A percentile compares a stretch with the other conserved stretches of the same genome.
These are phyloP conservation scores for Mirounga angustirostris DNA, from an alignment of 2,113 vertebrate genomes.

Conservation along the genomic window DNA sequence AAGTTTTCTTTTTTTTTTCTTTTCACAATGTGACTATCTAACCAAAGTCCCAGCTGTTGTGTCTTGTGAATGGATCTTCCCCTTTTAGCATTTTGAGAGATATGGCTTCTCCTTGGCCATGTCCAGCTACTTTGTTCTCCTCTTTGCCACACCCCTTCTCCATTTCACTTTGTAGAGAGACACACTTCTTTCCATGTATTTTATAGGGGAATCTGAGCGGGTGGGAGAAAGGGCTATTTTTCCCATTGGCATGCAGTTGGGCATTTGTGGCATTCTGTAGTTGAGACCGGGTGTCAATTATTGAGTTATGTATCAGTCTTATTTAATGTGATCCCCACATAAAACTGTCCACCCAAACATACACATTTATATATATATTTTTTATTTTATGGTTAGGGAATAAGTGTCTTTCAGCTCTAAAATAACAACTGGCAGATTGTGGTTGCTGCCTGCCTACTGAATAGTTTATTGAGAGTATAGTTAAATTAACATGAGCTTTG, in stretches of 20 bases:
- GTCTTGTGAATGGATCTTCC: neutral
- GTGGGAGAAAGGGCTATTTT: neutral
- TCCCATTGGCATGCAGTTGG: neutral
- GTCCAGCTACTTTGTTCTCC: neutral
- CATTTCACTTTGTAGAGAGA: neutral
- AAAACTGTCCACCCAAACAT: conserved; percentile 42
- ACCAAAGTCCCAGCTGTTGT: neutral
- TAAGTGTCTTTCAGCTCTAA: conserved; percentile 45
- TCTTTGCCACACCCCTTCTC: neutral
- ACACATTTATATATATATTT: conserved; percentile 33
- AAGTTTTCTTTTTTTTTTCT: neutral
- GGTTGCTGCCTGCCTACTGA: neutral
- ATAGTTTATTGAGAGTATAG: conserved; percentile 64
- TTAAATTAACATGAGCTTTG: conserved; percentile 61
- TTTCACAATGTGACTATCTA: neutral
- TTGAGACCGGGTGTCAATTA: neutral
- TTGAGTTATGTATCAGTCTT: conserved; percentile 31
- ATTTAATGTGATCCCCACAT: conserved; percentile 29
- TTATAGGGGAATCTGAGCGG: neutral
- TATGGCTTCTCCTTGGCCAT: neutral
- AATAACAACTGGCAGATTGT: conserved; percentile 37
- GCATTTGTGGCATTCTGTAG: neutral
- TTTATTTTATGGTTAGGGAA: conserved; percentile 61
- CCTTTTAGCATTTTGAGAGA: neutral
- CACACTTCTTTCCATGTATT: neutral